Base-by-base conservation (phyloP, 2,797 vertebrate genomes). In the Adelosebastes latens region DNA sequence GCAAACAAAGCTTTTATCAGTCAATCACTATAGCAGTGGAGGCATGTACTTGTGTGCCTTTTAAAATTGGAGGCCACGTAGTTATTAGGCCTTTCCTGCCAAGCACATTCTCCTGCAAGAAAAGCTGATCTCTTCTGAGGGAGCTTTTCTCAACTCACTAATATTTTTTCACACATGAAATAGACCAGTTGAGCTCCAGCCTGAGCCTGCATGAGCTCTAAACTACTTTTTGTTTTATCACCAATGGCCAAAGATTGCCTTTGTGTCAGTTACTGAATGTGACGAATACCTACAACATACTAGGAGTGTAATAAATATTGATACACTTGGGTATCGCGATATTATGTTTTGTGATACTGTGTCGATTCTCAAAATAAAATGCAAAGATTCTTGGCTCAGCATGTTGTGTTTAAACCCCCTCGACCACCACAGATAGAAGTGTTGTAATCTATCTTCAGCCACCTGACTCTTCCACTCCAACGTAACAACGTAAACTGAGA, bases 1-100 rank as follows among this genome's bases (percentile, higher is more conserved):
- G 73, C 75, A 92, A 90, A 93, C 89, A 92, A 92, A 92, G 87
- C 80, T 42, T 69, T 86, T 69, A 87, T 93, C 89, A 88, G 75
- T 93, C 92, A 88, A 79, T 89, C 91, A 85, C 68, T 10, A 42
- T 42, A 65, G 77, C 72, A 72, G 82, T 63, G 52, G 36, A 85
- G 73, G 42, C 52, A 70, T 82, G 74, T 84, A 74, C 78, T 85
- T 78, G 63, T 88, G 79, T 85, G 87, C 72, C 69, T 90, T 89
- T 89, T 86, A 85, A 86, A 91, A 86, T 65, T 75, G 77, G 88
- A 86, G 77, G 71, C 80, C 65, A 68, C n/a, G 8, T 59, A 46
- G 71, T 83, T 89, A 89, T 90, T 89, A 85, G 79, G 75, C 63
- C 77, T 76, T 87, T 81, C 63, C 73, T 84, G 82, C 71, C 82